Conservation (phyloP, 2,888 invertebrate species). For the Morpho achilles region DNA sequence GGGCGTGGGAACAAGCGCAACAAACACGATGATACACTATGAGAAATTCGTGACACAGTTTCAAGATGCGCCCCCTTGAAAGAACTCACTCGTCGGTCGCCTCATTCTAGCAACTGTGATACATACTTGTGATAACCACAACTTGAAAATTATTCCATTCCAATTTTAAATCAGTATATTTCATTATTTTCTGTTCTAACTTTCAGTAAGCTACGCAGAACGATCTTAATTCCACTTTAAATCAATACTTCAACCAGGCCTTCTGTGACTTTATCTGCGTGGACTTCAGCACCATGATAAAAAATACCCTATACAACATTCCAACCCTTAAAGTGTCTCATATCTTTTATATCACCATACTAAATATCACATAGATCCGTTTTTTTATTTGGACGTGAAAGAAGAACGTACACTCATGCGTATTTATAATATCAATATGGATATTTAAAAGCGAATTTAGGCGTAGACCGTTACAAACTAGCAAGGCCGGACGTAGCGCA, state of each 20-base stretch:
- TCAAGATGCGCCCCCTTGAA: conserved; percentile 19
- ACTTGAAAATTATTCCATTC: not conserved
- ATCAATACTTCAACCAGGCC: no score
- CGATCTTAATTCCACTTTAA: no score
- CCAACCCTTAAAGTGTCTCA: no score
- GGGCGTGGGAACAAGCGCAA: conserved; percentile 25
- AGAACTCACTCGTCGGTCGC: not conserved
- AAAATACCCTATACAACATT: no score
- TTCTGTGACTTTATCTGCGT: no score
- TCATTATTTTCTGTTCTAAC: no score
- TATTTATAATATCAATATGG: not conserved
- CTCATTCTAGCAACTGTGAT: not conserved
- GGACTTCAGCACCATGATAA: no score
- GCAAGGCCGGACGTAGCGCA: conserved; percentile 5
- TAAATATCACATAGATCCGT: no score
- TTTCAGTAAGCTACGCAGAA: no score
- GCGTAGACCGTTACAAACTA: not conserved
- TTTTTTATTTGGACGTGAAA: no score
- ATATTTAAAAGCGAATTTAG: not conserved
- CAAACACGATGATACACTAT: conserved; percentile 23
- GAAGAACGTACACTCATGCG: not conserved
- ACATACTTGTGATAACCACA: not conserved
- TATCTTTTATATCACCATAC: no score
- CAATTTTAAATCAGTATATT: no score
- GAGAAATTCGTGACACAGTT: conserved; percentile 28